Evolutionary conservation across 2,797 vertebrate species (phyloP), one percentile per base, ranked within the genome.

Genomic region (Agapornis canus): DNA sequence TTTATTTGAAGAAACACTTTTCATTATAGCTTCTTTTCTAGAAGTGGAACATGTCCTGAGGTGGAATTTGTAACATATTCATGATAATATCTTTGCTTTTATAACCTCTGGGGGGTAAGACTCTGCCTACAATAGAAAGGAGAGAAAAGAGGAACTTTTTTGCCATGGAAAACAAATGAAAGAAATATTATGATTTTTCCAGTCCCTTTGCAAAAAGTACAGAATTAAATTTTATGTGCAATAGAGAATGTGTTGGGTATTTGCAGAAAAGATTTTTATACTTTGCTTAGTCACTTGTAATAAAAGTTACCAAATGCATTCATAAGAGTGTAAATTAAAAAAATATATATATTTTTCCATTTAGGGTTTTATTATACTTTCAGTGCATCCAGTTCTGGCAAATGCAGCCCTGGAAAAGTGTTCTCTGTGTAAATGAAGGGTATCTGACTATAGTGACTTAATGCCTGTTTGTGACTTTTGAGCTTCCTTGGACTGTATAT

Each of bases 51-150:
- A 63, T 81, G 32, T 81, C 91, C 93, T 89, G 43, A 81, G 92
- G 86, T 93, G 27, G 22, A 92, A 94, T 92, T 91, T 85, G 23
- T 87, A 94, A 78, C 61, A 65, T 77, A 87, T 91, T 94, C 68
- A 78, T 81, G 51, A 61, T 32, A 23, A 8, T 80, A 48, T 92
- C 72, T 87, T 92, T 91, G 69, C 40, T 94, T 95, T 93, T 90
- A n/a, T 19, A 18, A 76, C 51, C 92, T 90, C 63, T 72, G n/a
- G 79, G 81, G 69, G 87, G 31, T 11, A 48, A 83, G 39, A 69
- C 31, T 89, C 80, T 80, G 43, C 26, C 71, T 84, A 52, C n/a
- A 85, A 60, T 1, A 7, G 82, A 86, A 89, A 68, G 45, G 64
- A 75, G 35, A 83, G 47, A 81, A 89, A 83, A 87, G 32, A 78